Evolutionary conservation across 53 echinoderm and acorn worm genomes (phyloP), one percentile per base, ranked within the genome.

Genomic region (Mesocentrotus franciscanus): DNA sequence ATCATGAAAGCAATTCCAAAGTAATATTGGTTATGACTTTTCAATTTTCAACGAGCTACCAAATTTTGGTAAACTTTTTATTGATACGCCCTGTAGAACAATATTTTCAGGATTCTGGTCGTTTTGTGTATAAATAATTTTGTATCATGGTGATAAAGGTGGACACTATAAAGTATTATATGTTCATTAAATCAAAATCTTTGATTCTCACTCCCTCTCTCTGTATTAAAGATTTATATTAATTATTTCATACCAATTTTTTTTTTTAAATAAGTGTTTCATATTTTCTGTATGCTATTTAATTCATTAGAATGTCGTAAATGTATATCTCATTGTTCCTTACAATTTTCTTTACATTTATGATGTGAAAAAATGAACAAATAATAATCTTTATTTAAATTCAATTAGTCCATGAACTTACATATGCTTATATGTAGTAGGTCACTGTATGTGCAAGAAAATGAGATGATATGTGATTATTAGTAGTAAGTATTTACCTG

Each of bases 41-140:
- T n/a, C n/a, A n/a, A n/a, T n/a, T n/a, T n/a, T n/a, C n/a, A n/a
- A n/a, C n/a, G n/a, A n/a, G n/a, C n/a, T n/a, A n/a, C n/a, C n/a
- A n/a, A n/a, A n/a, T n/a, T n/a, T n/a, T n/a, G n/a, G n/a, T n/a
- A n/a, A n/a, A n/a, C n/a, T n/a, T n/a, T n/a, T n/a, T n/a, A n/a
- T n/a, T n/a, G n/a, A n/a, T n/a, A n/a, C n/a, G n/a, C n/a, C n/a
- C n/a, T n/a, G n/a, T n/a, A n/a, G n/a, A 36, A 36, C 30, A 33
- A 17, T 81, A 20, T 39, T 39, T 42, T n/a, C 3, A 18, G 81
- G 81, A 39, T 81, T 42, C 81, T 81, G 81, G 81, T 20, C 18
- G 39, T 60, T 90, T 30, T 90, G 92, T 92, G 66, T 92, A 92
- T 66, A 92, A 92, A 92, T 64, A 24, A 92, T 93, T 93, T 93